Percentiles rank a stretch among this genome's conserved stretches.
Evolutionary conservation across 2,113 vertebrate species (phyloP).

Genomic region (Ardeotis arabs): DNA sequence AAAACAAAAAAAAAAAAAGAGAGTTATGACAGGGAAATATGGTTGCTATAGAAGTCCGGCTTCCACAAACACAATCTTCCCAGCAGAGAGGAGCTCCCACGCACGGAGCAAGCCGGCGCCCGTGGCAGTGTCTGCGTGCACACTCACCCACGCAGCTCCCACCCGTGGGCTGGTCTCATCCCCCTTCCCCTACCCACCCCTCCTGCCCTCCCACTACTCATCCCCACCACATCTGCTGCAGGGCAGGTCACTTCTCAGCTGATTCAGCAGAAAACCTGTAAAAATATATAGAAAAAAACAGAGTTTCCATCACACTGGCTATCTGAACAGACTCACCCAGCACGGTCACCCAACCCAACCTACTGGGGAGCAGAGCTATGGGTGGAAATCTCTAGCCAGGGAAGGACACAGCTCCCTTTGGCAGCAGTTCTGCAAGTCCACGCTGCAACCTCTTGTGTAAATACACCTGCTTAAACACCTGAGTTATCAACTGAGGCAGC

Average conservation of each 20-base stretch:
- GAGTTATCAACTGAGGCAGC: not conserved
- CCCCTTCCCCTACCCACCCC: not conserved
- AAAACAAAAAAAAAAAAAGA: not conserved
- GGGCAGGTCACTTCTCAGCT: not conserved
- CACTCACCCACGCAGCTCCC: not conserved
- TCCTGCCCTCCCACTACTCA: not conserved
- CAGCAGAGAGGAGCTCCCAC: not conserved
- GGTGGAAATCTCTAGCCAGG: not conserved
- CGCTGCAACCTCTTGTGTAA: rapidly evolving
- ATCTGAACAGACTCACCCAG: rapidly evolving
- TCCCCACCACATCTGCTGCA: not conserved
- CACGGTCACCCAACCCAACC: not conserved
- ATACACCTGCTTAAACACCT: not conserved
- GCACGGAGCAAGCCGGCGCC: rapidly evolving
- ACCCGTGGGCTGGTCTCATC: rapidly evolving
- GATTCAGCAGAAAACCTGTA: not conserved
- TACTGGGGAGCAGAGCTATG: rapidly evolving
- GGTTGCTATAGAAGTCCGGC: slow-evolving; percentile 26
- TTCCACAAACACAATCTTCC: not conserved
- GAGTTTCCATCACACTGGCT: not conserved
- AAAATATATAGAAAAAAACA: rapidly evolving
- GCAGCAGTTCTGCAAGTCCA: not conserved
- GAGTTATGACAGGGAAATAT: slow-evolving; percentile 3
- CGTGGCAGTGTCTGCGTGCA: rapidly evolving
- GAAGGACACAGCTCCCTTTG: not conserved